Base-by-base conservation (phyloP, 2,888 invertebrate genomes). In the Coenonympha glycerion region DNA sequence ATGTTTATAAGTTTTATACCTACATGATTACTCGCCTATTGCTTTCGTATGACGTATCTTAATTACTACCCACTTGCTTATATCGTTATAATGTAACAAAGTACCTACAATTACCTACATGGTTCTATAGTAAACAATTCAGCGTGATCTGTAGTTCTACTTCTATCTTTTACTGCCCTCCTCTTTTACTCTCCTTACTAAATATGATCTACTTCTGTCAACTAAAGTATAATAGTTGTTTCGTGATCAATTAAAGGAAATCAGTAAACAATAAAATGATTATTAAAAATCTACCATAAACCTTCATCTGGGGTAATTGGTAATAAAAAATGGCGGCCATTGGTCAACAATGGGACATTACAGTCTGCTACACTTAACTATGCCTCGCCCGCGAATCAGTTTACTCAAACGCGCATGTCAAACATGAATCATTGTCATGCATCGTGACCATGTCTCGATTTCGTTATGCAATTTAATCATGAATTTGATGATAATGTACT, bases 371-470 rank as follows among this genome's bases (percentile, higher is more conserved):
- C 3, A 3, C 3, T 18, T 1, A 34, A 6, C 6, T 9, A 24
- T 15, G 9, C 22, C 6, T 24, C 22, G 9, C 15, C 24, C 22
- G 8, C 8, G 8, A 37, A 22, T 24, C 24, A 39, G 39, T 39
- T 39, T 24, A 24, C 15, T 15, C 39, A 9, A 15, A 31, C 6
- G 11, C 5, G 9, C 6, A 22, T 21, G 11, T 39, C 22, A 8
- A 39, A 39, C 39, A 39, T 39, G 37, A 39, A 39, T 39, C 39
- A 39, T 24, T 39, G 24, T 39, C 39, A 39, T 39, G 39, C 39
- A 24, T 24, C 22, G 24, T 39, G 39, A 22, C 4, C 4, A 15
- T 15, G 16, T 9, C 24, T 24, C 39, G 24, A 39, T 39, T 24
- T 8, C 39, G 24, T 39, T 39, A 39, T 39, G 39, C 24, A 39